Conservation (phyloP, 2,797 vertebrate species). For the Lacerta agilis region DNA sequence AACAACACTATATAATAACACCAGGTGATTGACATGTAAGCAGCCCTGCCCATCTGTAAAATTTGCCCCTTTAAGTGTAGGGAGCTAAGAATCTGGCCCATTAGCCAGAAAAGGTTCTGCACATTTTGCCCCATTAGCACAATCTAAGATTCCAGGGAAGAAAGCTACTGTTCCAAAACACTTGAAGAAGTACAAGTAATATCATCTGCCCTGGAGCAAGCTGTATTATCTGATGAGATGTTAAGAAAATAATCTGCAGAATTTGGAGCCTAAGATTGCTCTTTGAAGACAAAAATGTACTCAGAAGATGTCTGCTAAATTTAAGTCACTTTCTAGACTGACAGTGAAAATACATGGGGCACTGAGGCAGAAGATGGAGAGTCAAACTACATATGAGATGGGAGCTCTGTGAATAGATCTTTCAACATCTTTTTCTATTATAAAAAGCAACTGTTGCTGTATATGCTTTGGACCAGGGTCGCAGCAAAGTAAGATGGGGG, state of each 20-base stretch:
- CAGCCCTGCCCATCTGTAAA: no score
- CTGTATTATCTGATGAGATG: background rate
- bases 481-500: no score
- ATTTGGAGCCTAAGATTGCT: background rate
- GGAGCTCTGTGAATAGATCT: no score
- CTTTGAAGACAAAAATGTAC: background rate
- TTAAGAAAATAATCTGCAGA: background rate
- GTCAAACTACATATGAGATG: no score
- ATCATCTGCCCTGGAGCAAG: background rate
- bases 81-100: no score
- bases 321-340: background rate
- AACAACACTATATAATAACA: no score
- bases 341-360: background rate
- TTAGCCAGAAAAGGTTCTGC: no score
- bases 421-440: background rate
- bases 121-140: background rate
- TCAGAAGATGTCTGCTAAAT: background rate
- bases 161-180: background rate
- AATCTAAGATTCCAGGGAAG: background rate
- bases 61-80: no score
- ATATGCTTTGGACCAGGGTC: no score
- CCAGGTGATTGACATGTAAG: no score
- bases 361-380: background rate
- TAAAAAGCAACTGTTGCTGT: no score
- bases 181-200: background rate